Conservation (phyloP, 1,140 invertebrate species). For the Pristionchus pacificus region DNA sequence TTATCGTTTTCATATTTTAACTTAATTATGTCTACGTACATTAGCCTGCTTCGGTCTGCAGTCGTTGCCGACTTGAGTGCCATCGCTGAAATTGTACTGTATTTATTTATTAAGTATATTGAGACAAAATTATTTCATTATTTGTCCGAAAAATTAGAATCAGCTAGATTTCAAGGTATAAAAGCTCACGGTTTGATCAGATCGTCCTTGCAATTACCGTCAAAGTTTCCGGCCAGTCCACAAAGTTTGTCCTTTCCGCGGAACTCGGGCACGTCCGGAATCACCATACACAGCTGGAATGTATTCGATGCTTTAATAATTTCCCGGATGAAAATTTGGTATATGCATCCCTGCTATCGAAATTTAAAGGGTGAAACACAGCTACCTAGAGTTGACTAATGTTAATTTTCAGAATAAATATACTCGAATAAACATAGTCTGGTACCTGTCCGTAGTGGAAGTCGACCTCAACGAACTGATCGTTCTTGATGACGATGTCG, state of each 20-base stretch:
- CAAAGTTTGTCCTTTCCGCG: constrained; percentile 30
- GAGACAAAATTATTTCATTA: constrained; percentile 21
- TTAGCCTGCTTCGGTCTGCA: too few relatives aligned
- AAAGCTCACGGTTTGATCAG: constrained; percentile 11
- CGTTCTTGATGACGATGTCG: constrained; percentile 11
- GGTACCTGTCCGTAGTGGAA: constrained; percentile 8
- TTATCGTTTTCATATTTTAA: too few relatives aligned
- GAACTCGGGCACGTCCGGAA: constrained; percentile 36
- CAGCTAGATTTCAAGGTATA: constrained; percentile 29
- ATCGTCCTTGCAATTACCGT: constrained; percentile 32
- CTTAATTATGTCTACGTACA: too few relatives aligned
- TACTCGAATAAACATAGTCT: neutral
- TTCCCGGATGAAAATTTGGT: constrained; percentile 10
- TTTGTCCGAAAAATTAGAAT: constrained; percentile 21
- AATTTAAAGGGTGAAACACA: constrained; percentile 6
- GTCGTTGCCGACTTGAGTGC: too few relatives aligned
- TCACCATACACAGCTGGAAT: constrained; percentile 14
- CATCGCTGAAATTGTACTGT: too few relatives aligned
- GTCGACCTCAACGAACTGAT: constrained; percentile 10
- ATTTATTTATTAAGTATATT: too few relatives aligned
- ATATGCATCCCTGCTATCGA: constrained; percentile 13
- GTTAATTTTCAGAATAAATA: neutral
- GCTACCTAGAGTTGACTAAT: neutral
- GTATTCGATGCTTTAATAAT: constrained; percentile 6
- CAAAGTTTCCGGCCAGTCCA: constrained; percentile 38